Percentiles rank a stretch among this genome's conserved stretches.
Conservation (phyloP, 1,140 invertebrate genomes). For the Phymastichus coffea region DNA sequence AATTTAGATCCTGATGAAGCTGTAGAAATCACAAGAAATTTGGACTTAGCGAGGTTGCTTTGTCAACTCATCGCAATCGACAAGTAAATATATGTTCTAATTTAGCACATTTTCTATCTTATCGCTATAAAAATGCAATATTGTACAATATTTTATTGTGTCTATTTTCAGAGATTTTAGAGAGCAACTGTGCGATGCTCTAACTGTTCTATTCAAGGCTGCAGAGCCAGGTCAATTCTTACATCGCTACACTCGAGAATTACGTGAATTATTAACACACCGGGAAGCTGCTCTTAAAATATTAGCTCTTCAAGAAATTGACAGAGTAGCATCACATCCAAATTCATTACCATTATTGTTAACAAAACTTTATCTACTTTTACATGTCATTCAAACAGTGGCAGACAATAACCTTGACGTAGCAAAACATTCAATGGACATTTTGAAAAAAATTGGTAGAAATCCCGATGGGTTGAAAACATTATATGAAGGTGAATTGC, state of each 20-base stretch:
- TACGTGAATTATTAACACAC: constrained; percentile 51
- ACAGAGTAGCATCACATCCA: constrained; percentile 44
- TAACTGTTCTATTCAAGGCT: constrained; percentile 45
- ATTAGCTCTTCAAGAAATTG: constrained; percentile 48
- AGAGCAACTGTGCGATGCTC: constrained; percentile 51
- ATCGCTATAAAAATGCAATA: not conserved
- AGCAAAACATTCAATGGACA: constrained; percentile 60
- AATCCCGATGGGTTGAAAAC: constrained; percentile 47
- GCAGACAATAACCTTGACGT: constrained; percentile 61
- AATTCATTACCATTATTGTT: constrained; percentile 50
- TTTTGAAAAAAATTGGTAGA: constrained; percentile 59
- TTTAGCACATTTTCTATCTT: not conserved
- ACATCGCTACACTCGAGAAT: constrained; percentile 45
- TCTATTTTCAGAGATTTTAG: constrained; percentile 48
- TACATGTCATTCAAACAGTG: constrained; percentile 59
- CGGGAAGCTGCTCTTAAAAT: constrained; percentile 41
- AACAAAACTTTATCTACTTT: constrained; percentile 58
- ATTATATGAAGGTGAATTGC: constrained; percentile 37
- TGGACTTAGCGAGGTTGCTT: constrained; percentile 42
- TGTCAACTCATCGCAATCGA: constrained; percentile 48
- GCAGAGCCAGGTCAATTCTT: constrained; percentile 49
- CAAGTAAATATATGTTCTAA: constrained; percentile 47
- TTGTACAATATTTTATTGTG: not conserved
- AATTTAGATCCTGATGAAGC: constrained; percentile 33
- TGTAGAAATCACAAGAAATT: constrained; percentile 35